Conservation (phyloP, 2,113 vertebrate genomes). For the Benitochromis conjunctus region DNA sequence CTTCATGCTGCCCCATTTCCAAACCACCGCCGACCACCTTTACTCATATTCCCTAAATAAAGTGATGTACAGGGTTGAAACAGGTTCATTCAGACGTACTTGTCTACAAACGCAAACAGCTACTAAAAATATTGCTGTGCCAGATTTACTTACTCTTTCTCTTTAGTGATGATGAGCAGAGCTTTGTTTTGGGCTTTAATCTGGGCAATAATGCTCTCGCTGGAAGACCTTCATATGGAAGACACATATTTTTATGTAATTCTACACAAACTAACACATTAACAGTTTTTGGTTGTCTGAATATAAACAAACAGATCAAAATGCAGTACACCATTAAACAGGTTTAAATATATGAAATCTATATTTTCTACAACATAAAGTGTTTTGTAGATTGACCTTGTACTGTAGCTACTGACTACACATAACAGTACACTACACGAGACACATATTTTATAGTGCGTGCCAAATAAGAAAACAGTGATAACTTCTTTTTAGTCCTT, state of each 20-base stretch:
- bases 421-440: not conserved
- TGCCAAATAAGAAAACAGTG: not conserved
- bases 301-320: not conserved
- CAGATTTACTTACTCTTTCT: conserved; percentile 59
- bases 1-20: not conserved
- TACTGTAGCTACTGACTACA: not conserved
- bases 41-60: not conserved
- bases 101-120: not conserved
- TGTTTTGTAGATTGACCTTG: not conserved
- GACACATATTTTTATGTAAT: not conserved
- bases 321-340: not conserved
- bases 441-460: not conserved
- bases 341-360: not conserved
- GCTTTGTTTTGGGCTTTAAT: conserved; percentile 58
- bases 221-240: conserved; percentile 35
- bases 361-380: not conserved
- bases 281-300: not conserved
- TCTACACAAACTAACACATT: not conserved
- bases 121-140: not conserved
- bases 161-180: conserved; percentile 45
- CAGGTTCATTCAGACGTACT: not conserved
- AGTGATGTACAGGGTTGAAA: not conserved
- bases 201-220: conserved; percentile 45
- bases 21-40: not conserved
- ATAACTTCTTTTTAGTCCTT: not conserved